Evolutionary conservation across 2,113 vertebrate genomes (phyloP).

Genomic region (Mesoclemmys tuberculata): DNA sequence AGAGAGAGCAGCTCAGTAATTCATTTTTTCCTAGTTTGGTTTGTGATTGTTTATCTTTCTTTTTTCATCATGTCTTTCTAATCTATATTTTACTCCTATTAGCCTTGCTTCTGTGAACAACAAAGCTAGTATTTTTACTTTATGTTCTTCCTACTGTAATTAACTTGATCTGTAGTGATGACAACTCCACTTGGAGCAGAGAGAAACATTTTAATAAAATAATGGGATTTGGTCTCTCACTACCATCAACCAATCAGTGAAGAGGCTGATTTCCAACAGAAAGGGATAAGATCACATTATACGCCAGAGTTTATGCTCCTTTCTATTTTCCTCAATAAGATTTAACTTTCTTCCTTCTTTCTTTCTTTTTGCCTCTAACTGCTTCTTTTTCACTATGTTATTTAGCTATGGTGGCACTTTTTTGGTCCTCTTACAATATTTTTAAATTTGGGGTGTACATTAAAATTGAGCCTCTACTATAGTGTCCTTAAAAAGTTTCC

Average conservation of each 20-base stretch:
- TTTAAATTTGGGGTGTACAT: too few species aligned
- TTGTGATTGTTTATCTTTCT: not conserved
- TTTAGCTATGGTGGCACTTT: too few species aligned
- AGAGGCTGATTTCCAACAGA: not conserved
- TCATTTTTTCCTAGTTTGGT: not conserved
- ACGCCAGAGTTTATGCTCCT: too few species aligned
- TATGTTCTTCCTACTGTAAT: not conserved
- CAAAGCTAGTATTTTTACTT: not conserved
- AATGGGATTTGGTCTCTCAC: not conserved
- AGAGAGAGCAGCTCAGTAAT: not conserved
- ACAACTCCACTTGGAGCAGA: not conserved
- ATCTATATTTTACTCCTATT: not conserved
- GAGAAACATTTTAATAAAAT: not conserved
- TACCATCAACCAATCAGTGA: not conserved
- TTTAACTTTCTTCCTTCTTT: too few species aligned
- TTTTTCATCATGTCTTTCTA: not conserved
- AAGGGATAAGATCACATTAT: too few species aligned
- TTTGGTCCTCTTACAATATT: too few species aligned
- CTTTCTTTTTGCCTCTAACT: too few species aligned
- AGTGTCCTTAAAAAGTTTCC: too few species aligned
- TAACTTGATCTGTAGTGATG: not conserved
- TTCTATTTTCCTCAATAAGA: too few species aligned
- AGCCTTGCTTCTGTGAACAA: not conserved
- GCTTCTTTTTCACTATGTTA: too few species aligned
- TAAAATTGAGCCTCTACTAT: too few species aligned